A percentile compares a stretch with the other conserved stretches of the same genome.
These are phyloP conservation scores for Brachyhypopomus occidentalis DNA, from an alignment of 2,113 vertebrate genomes.

Conservation along the genomic window DNA sequence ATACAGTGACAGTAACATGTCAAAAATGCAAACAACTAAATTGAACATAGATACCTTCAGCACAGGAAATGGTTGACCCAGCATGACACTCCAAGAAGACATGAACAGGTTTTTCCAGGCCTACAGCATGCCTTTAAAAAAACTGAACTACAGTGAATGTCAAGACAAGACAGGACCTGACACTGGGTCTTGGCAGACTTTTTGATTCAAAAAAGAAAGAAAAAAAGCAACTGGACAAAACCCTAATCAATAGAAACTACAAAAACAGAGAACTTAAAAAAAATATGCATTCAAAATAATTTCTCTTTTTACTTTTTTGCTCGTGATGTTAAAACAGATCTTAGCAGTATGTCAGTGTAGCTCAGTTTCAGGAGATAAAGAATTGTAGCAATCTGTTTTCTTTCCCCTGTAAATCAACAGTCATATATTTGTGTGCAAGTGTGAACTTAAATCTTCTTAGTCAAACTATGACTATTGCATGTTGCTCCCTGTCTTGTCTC, in stretches of 20 bases:
- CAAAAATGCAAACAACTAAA: background rate
- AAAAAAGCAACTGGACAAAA: too few relatives aligned
- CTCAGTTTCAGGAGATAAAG: background rate
- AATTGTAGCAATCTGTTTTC: background rate
- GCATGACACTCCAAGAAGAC: conserved; percentile 21
- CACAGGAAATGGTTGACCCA: background rate
- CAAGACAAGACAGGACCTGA: conserved; percentile 50
- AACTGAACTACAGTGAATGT: conserved; percentile 31
- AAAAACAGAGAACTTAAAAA: too few relatives aligned
- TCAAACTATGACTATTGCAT: background rate
- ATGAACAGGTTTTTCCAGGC: conserved; percentile 51
- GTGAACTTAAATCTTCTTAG: background rate
- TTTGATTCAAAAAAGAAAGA: conserved; percentile 4
- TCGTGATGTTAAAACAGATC: background rate
- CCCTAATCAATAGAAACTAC: too few relatives aligned
- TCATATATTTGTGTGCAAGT: background rate
- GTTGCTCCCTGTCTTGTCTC: conserved; percentile 20
- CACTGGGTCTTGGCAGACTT: background rate
- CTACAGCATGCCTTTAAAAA: conserved; percentile 32
- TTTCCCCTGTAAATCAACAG: background rate
- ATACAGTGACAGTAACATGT: background rate
- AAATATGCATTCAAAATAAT: too few relatives aligned
- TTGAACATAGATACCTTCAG: background rate
- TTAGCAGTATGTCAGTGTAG: background rate
- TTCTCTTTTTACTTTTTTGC: too few relatives aligned